A percentile compares a stretch with the other conserved stretches of the same genome.
phyloP scores from a whole-genome alignment of 2,113 vertebrate species.

The Oreotrochilus melanogaster region DNA sequence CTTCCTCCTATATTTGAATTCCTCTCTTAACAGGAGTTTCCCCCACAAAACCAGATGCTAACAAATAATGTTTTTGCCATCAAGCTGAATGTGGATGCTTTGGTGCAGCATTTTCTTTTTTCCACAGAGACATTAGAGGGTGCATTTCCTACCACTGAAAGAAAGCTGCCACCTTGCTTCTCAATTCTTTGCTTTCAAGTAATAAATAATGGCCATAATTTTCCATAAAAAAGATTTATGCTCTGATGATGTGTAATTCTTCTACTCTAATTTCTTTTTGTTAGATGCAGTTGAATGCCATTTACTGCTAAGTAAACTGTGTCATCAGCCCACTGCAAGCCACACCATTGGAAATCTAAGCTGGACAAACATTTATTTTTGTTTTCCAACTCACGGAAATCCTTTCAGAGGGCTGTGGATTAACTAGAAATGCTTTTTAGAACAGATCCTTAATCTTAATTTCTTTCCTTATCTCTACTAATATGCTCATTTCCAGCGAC shows the following conservation, averaged over 20 bases:
- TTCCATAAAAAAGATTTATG: conserved; percentile 25
- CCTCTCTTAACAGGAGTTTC: conserved; percentile 22
- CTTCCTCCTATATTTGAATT: conserved; percentile 38
- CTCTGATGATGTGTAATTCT: conserved; percentile 42
- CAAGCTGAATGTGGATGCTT: conserved; percentile 47
- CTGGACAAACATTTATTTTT: conserved; percentile 19
- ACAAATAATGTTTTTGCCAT: not conserved
- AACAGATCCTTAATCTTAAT: not conserved
- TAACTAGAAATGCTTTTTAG: not conserved
- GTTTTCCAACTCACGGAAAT: not conserved
- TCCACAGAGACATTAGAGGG: conserved; percentile 42
- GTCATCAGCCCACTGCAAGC: conserved; percentile 36
- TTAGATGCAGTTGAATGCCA: conserved; percentile 45
- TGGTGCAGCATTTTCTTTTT: conserved; percentile 46
- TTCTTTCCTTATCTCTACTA: not conserved
- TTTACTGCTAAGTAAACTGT: conserved; percentile 59
- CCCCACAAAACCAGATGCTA: conserved; percentile 51
- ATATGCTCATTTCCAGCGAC: not conserved
- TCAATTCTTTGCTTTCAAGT: conserved; percentile 45
- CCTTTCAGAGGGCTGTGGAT: not conserved
- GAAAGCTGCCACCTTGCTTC: conserved; percentile 51
- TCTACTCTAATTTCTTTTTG: conserved; percentile 55
- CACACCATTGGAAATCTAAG: not conserved
- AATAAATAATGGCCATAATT: conserved; percentile 59
- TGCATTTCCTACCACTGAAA: conserved; percentile 38